Evolutionary conservation across 2,888 invertebrate genomes (phyloP), one percentile per base, ranked within the genome.

Genomic region (Pogonocherus hispidulus): DNA sequence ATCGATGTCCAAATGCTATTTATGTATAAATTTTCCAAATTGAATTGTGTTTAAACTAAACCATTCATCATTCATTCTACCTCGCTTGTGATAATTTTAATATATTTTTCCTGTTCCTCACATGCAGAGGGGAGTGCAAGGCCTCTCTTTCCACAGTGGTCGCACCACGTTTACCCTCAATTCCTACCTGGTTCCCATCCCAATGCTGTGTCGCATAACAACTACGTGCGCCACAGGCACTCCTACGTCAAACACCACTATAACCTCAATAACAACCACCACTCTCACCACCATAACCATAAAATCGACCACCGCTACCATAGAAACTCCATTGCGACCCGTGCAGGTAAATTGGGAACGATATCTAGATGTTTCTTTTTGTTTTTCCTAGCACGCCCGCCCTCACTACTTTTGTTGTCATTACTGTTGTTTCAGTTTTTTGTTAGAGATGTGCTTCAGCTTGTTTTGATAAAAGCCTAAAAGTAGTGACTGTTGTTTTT

Each of bases 71-170:
- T 18, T 20, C 52, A 66, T 57, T 71, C 3, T 18, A 9, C n/a
- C 5, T 63, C 18, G n/a, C n/a, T 22, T 16, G 47, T 20, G 35
- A 14, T 56, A 18, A 27, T 63, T 63, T 23, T 47, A 66, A 67
- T 51, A 32, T 69, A 19, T 73, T 67, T 76, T 73, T 72, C 66
- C 67, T 67, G 64, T 74, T 73, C 66, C 65, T 71, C 63, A 73
- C 77, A 79, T 76, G 77, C 84, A 86, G 86, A 86, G 80, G 85
- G 86, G 81, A 86, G 92, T 86, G 90, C 92, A 83, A 91, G 94
- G 85, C 95, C 95, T 81, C 90, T 95, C 86, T 96, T 96, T 87
- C 95, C 95, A 80, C 95, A 96, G 89, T 96, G 96, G 95, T 95
- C 95, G 81, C 95, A 95, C 89, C 95, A 95, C 89, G 95, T 96